Conservation (phyloP, 1,140 invertebrate species). For the Triops cancriformis region DNA sequence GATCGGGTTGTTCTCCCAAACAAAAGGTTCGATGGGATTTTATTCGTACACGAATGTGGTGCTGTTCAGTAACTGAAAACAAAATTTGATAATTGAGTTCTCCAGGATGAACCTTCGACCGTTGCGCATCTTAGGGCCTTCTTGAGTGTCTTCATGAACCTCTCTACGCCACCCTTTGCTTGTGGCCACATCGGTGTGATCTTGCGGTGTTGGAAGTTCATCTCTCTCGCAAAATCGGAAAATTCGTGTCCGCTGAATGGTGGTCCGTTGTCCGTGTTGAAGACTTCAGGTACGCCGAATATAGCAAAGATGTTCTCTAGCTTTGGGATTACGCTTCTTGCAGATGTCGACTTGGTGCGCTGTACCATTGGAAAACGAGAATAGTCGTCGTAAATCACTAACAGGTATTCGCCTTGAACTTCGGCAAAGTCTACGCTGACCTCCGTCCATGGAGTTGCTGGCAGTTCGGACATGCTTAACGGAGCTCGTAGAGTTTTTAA, state of each 20-base stretch:
- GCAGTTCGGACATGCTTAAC: constrained; percentile 30
- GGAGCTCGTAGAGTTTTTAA: constrained; percentile 28
- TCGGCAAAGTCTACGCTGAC: constrained; percentile 34
- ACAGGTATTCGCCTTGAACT: constrained; percentile 32
- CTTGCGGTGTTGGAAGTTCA: background rate
- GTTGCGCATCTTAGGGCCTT: background rate
- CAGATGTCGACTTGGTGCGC: constrained; percentile 30
- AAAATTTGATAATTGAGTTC: background rate
- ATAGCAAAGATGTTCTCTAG: too few species aligned
- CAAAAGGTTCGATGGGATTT: background rate
- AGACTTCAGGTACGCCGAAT: too few species aligned
- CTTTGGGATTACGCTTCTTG: too few species aligned
- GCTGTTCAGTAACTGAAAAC: background rate
- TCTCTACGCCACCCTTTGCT: background rate
- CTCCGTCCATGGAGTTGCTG: constrained; percentile 30
- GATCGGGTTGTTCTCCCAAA: constrained; percentile 6
- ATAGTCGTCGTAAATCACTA: constrained; percentile 35
- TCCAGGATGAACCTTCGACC: background rate
- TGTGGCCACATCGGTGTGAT: background rate
- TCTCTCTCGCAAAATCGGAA: constrained; percentile 27
- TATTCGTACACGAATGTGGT: background rate
- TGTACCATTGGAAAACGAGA: constrained; percentile 34
- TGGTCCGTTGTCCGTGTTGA: constrained; percentile 34
- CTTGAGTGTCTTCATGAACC: background rate
- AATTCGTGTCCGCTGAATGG: constrained; percentile 32